phyloP scores from a whole-genome alignment of 2,888 invertebrate genomes.

The Tiliacea citrago region DNA sequence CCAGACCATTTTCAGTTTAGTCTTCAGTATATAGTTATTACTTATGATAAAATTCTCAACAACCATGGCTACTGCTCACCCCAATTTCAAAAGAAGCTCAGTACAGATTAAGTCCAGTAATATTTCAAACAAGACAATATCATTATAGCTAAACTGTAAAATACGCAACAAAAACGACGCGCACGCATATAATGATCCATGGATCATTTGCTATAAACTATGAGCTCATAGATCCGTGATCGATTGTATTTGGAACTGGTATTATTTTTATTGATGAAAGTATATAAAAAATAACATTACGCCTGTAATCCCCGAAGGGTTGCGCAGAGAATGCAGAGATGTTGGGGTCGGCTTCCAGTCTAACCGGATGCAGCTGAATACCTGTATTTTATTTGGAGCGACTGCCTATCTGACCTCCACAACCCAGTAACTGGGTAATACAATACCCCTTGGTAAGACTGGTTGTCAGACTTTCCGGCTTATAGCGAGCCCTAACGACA shows the following conservation, averaged over 20 bases:
- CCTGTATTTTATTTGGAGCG: too few species aligned
- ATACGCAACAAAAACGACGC: constrained; percentile 58
- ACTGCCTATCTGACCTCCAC: too few species aligned
- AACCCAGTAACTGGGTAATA: too few species aligned
- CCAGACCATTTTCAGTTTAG: too few species aligned
- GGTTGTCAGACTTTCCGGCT: too few species aligned
- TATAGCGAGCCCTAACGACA: too few species aligned
- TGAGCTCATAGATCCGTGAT: constrained; percentile 53
- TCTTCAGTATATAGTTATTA: not conserved
- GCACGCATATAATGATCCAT: constrained; percentile 71
- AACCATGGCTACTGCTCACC: not conserved
- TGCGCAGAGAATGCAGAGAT: not conserved
- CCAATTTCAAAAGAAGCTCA: constrained; percentile 30
- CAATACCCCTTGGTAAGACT: too few species aligned
- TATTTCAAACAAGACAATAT: constrained; percentile 58
- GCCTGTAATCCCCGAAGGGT: too few species aligned
- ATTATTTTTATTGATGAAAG: constrained; percentile 18
- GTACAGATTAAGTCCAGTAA: constrained; percentile 39
- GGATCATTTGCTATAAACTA: constrained; percentile 70
- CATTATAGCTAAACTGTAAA: constrained; percentile 54
- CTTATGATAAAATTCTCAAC: not conserved
- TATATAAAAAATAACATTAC: not conserved
- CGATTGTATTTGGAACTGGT: constrained; percentile 37
- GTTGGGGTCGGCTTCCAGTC: not conserved
- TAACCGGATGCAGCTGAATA: not conserved